These are phyloP conservation scores for Mesochorus sp. DNA, from an alignment of 2,888 invertebrate species.

Conservation along the genomic window DNA sequence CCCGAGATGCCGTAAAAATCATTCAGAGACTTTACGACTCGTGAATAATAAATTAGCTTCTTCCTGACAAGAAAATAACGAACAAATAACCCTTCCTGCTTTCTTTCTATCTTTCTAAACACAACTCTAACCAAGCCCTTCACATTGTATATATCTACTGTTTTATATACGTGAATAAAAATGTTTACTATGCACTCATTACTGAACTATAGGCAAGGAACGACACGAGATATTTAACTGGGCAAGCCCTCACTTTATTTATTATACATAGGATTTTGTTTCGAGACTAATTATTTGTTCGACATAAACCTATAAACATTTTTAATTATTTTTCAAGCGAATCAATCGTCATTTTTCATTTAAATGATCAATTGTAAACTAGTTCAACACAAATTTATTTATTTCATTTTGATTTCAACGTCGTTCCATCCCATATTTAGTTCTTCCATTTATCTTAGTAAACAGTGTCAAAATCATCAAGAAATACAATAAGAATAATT, in stretches of 20 bases:
- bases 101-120: conserved; percentile 7
- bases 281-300: conserved; percentile 31
- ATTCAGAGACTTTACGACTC: conserved; percentile 64
- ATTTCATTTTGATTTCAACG: no score
- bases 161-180: background rate
- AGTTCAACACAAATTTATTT: no score
- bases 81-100: conserved; percentile 33
- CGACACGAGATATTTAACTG: conserved; percentile 31
- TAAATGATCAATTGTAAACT: no score
- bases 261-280: conserved; percentile 11
- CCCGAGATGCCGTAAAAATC: conserved; percentile 63
- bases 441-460: no score
- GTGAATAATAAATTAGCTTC: conserved; percentile 64
- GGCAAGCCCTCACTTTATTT: background rate
- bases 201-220: background rate
- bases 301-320: conserved; percentile 29
- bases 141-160: background rate
- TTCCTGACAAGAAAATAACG: conserved; percentile 62
- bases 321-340: no score
- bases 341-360: no score
- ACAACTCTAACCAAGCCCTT: conserved; percentile 18
- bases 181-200: background rate
- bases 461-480: no score
- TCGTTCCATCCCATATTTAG: no score
- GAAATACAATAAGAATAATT: no score